phyloP scores from a whole-genome alignment of 2,888 invertebrate species.

The Dasysyrphus albostriatus region DNA sequence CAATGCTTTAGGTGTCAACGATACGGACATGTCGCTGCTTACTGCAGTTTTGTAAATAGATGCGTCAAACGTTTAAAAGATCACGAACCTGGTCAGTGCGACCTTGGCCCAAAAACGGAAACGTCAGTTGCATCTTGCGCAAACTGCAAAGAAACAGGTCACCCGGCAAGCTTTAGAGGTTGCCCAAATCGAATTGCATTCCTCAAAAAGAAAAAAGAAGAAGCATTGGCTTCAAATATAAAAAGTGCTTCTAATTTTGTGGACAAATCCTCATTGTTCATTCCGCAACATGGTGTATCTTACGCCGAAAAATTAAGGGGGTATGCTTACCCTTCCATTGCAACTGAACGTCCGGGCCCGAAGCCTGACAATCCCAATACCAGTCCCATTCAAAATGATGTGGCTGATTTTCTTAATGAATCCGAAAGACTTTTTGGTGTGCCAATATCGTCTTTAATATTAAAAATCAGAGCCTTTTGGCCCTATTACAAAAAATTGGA shows the following conservation, averaged over 20 bases:
- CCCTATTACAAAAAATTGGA: background rate
- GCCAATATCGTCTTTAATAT: background rate
- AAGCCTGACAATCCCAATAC: no score
- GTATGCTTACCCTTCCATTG: no score
- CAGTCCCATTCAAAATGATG: background rate
- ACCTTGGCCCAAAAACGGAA: no score
- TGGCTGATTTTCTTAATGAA: background rate
- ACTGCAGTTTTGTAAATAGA: background rate
- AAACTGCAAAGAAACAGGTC: background rate
- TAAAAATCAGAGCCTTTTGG: background rate
- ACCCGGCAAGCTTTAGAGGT: background rate
- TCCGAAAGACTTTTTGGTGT: background rate
- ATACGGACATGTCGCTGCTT: background rate
- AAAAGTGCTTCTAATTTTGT: no score
- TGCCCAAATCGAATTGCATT: background rate
- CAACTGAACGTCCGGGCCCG: no score
- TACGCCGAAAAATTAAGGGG: slow-evolving; percentile 19
- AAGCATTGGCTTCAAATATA: no score
- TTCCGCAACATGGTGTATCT: background rate
- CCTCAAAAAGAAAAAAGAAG: background rate
- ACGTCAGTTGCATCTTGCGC: no score
- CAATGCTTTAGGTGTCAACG: slow-evolving; percentile 24
- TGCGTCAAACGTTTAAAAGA: slow-evolving; percentile 15
- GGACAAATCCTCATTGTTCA: no score
- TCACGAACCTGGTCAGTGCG: background rate